Percentiles rank a stretch among this genome's conserved stretches.
These are phyloP conservation scores for Stomatorhinus walkeri DNA, from an alignment of 2,797 vertebrate genomes.

Conservation along the genomic window DNA sequence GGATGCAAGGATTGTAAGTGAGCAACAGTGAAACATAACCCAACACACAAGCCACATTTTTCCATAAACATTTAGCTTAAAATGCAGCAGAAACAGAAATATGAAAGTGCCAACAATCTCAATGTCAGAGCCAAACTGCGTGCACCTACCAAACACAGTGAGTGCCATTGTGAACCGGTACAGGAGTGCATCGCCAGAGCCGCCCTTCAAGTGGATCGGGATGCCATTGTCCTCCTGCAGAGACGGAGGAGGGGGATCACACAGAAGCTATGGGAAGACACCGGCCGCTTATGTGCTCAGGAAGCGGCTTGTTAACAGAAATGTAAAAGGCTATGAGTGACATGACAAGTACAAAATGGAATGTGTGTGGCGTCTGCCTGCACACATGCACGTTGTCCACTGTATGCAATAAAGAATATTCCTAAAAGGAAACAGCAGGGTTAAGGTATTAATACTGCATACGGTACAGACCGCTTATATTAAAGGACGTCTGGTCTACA, in stretches of 20 bases:
- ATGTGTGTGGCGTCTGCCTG: neutral
- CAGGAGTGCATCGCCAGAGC: slow-evolving; percentile 62
- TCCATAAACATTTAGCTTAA: neutral
- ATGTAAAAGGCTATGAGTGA: neutral
- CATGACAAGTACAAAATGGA: neutral
- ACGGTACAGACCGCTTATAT: neutral
- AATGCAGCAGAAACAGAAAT: neutral
- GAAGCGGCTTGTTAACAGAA: neutral
- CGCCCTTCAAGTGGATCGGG: slow-evolving; percentile 82
- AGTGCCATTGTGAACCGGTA: slow-evolving; percentile 72
- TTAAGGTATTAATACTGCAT: neutral
- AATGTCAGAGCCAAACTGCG: neutral
- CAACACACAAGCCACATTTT: neutral
- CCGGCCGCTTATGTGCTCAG: neutral
- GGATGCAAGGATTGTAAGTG: neutral
- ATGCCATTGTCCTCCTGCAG: slow-evolving; percentile 79
- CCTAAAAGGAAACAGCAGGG: neutral
- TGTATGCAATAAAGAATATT: neutral
- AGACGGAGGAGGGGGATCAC: neutral
- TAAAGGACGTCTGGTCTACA: neutral
- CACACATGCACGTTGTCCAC: neutral
- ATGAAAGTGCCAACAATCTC: neutral
- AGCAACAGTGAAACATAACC: neutral
- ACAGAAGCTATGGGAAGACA: neutral
- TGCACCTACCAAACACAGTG: slow-evolving; percentile 66